A percentile compares a stretch with the other conserved stretches of the same genome.
Conservation (phyloP, 2,113 vertebrate species). For the Aplodontia rufa region DNA sequence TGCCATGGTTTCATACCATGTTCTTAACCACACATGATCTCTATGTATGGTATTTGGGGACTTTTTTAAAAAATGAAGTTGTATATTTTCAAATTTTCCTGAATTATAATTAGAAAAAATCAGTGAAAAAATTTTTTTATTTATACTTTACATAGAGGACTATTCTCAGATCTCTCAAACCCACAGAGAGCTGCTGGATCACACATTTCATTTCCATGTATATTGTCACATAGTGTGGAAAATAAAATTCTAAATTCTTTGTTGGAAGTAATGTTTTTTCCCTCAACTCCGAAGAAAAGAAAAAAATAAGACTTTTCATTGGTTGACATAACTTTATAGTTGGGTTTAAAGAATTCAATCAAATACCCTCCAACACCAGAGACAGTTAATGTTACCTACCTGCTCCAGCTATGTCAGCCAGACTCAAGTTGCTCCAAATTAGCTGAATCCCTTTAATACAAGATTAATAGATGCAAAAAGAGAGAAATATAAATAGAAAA, state of each 20-base stretch:
- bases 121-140: not conserved
- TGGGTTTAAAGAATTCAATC: not conserved
- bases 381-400: not conserved
- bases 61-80: not conserved
- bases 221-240: not conserved
- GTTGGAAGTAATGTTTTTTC: not conserved
- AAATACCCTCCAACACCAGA: not conserved
- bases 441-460: not conserved
- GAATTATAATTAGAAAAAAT: not conserved
- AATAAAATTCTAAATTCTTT: not conserved
- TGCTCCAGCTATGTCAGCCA: not conserved
- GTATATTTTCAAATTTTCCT: slow-evolving; percentile 18
- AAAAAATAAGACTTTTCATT: not conserved
- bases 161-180: not conserved
- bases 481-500: not conserved
- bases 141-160: not conserved
- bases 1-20: not conserved
- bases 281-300: not conserved
- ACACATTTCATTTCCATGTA: not conserved
- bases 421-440: not conserved
- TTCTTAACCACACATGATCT: not conserved
- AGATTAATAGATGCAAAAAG: not conserved
- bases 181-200: not conserved
- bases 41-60: not conserved
- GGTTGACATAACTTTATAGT: not conserved